Conservation (phyloP, 2,113 vertebrate genomes). For the Ochotona curzoniae region DNA sequence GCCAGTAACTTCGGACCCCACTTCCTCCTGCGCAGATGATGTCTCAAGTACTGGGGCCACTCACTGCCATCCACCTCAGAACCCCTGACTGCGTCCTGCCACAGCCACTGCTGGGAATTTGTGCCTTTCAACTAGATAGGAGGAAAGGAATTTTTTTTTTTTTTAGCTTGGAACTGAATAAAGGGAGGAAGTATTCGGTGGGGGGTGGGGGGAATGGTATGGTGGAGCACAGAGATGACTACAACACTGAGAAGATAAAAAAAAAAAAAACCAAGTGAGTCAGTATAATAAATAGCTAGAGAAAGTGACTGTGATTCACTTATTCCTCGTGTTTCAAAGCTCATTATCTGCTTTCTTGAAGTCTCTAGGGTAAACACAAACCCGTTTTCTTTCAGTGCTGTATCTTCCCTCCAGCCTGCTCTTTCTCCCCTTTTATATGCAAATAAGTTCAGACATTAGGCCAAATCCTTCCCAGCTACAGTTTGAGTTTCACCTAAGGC, state of each 20-base stretch:
- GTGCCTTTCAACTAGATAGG: no score
- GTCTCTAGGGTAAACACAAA: neutral
- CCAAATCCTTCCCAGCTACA: neutral
- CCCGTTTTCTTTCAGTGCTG: neutral
- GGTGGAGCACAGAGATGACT: neutral
- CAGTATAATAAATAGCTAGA: neutral
- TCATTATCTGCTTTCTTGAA: neutral
- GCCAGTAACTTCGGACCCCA: no score
- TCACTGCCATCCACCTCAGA: no score
- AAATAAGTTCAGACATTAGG: neutral
- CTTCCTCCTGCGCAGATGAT: no score
- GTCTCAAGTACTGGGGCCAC: no score
- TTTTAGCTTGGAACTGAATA: neutral
- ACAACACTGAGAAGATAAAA: constrained; percentile 34
- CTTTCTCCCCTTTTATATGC: neutral
- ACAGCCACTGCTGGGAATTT: no score
- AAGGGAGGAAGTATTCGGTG: no score
- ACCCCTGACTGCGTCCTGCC: no score
- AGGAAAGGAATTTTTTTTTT: neutral
- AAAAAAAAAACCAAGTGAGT: constrained; percentile 51
- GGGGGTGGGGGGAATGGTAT: no score
- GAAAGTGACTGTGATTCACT: neutral
- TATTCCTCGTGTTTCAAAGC: constrained; percentile 12
- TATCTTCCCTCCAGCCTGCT: neutral
- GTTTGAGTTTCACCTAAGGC: no score